These are phyloP conservation scores for Colinus virginianus DNA, from an alignment of 2,113 vertebrate genomes.

Conservation along the genomic window DNA sequence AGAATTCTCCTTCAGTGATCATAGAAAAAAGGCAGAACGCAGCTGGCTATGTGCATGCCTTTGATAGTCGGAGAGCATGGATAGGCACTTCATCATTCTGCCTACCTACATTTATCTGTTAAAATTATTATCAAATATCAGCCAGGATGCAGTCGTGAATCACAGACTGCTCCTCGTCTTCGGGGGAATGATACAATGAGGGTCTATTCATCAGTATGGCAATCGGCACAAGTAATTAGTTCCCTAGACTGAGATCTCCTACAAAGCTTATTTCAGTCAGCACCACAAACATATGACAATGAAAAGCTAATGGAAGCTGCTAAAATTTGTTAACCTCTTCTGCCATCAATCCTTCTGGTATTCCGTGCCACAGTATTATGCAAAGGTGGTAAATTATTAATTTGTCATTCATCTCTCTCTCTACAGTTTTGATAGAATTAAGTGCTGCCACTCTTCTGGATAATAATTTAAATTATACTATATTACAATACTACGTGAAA, in stretches of 20 bases:
- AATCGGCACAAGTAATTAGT: slow-evolving; percentile 94
- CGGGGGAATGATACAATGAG: slow-evolving; percentile 88
- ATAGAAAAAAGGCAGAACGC: slow-evolving; percentile 67
- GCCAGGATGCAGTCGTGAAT: slow-evolving; percentile 86
- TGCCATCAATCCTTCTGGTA: slow-evolving; percentile 84
- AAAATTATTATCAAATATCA: slow-evolving; percentile 98
- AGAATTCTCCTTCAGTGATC: slow-evolving; percentile 68
- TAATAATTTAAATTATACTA: slow-evolving; percentile 91
- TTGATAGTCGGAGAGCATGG: slow-evolving; percentile 86
- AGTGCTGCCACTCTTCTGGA: slow-evolving; percentile 83
- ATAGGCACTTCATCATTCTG: slow-evolving; percentile 96
- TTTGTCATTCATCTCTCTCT: slow-evolving; percentile 86
- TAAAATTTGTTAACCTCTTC: slow-evolving; percentile 87
- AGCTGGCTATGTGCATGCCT: slow-evolving; percentile 85
- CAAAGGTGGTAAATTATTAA: slow-evolving; percentile 96
- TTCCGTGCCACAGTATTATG: slow-evolving; percentile 81
- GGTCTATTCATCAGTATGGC: slow-evolving; percentile 91
- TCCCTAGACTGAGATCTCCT: slow-evolving; percentile 83
- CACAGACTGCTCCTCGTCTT: slow-evolving; percentile 83
- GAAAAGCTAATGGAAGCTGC: slow-evolving; percentile 87
- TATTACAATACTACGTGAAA: slow-evolving; percentile 60
- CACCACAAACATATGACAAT: slow-evolving; percentile 85
- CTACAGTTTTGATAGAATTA: slow-evolving; percentile 84
- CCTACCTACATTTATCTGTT: slow-evolving; percentile 93
- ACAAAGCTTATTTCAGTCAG: slow-evolving; percentile 86